Conservation (phyloP, 2,113 vertebrate genomes). For the Tragulus kanchil region DNA sequence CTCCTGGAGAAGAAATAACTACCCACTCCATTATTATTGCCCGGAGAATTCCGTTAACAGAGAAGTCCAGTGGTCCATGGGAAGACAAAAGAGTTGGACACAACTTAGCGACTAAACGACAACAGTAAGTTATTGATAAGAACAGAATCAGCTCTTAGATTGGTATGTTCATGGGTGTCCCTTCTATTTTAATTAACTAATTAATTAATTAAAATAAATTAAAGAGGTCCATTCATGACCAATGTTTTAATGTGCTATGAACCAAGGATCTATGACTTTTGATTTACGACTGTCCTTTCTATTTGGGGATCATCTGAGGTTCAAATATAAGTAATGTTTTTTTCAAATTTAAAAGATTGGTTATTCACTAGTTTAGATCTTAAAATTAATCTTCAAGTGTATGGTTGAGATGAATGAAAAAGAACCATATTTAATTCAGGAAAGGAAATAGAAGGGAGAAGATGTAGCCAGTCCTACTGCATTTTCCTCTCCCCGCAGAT, state of each 20-base stretch:
- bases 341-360: slow-evolving; percentile 28
- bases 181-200: background rate
- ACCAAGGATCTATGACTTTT: background rate
- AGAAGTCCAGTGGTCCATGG: background rate
- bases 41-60: background rate
- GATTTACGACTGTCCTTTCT: background rate
- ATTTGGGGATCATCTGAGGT: background rate
- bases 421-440: background rate
- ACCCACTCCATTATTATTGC: background rate
- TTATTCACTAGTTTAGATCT: background rate
- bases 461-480: background rate
- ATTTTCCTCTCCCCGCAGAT: background rate
- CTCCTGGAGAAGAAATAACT: background rate
- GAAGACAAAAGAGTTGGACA: background rate
- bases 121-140: background rate
- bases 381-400: background rate
- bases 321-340: slow-evolving; percentile 29
- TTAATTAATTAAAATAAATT: slow-evolving; percentile 9
- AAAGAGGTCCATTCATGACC: background rate
- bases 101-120: background rate
- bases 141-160: background rate
- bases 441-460: background rate
- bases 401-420: background rate
- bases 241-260: background rate
- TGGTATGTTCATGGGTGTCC: background rate